Conservation (phyloP, 2,797 vertebrate species). For the Sebastolobus altivelis region DNA sequence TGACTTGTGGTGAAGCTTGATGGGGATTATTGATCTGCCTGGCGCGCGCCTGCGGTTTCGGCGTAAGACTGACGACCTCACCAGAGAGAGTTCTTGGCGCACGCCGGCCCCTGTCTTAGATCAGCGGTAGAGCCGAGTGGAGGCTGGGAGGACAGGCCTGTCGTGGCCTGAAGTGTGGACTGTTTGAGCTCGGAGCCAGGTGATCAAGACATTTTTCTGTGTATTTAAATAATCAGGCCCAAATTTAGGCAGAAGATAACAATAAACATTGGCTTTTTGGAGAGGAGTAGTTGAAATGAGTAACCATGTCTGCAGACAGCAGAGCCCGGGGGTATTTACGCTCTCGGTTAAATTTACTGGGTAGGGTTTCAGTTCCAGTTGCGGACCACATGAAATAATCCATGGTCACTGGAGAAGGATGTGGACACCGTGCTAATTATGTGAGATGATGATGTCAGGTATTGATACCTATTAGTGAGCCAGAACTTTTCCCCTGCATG, state of each 20-base stretch:
- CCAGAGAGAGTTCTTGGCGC: constrained; percentile 78
- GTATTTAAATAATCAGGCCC: constrained; percentile 68
- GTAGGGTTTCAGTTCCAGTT: constrained; percentile 68
- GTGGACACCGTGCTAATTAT: constrained; percentile 82
- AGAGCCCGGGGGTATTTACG: constrained; percentile 63
- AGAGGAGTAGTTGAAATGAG: constrained; percentile 53
- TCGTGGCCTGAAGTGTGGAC: constrained; percentile 39
- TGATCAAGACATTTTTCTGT: constrained; percentile 60
- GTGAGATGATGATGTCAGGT: constrained; percentile 85
- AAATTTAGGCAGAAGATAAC: constrained; percentile 62
- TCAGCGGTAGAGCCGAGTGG: constrained; percentile 38
- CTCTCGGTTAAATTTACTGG: constrained; percentile 67
- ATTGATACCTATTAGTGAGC: constrained; percentile 72
- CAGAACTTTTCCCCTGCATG: constrained; percentile 47
- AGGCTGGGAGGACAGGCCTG: constrained; percentile 49
- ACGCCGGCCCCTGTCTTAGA: constrained; percentile 42
- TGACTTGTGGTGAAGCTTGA: constrained; percentile 84
- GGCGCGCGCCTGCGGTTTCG: constrained; percentile 85
- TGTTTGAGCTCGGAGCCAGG: constrained; percentile 59
- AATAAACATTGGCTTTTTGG: constrained; percentile 74
- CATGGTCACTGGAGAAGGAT: constrained; percentile 80
- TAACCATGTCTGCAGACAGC: constrained; percentile 68
- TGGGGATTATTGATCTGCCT: constrained; percentile 86
- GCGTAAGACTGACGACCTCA: constrained; percentile 81
- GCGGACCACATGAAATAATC: constrained; percentile 80